These are phyloP conservation scores for Myathropa florea DNA, from an alignment of 2,888 invertebrate genomes.

Conservation along the genomic window DNA sequence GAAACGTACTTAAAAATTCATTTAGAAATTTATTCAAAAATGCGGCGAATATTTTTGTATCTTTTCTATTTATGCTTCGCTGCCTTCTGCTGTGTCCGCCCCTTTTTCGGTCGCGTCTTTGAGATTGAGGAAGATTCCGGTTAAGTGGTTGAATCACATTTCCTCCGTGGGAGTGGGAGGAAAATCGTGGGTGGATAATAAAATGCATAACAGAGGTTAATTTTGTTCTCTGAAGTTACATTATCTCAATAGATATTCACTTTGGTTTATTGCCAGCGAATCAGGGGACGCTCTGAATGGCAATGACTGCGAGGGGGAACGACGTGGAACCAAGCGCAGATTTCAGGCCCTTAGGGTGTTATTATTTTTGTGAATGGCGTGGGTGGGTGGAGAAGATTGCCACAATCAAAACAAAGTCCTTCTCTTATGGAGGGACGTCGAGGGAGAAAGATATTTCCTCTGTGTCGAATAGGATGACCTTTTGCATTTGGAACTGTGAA, in stretches of 20 bases:
- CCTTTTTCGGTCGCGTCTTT: not conserved
- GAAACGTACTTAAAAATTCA: constrained; percentile 45
- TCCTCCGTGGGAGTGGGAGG: not conserved
- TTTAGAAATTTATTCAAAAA: constrained; percentile 29
- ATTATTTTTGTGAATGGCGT: not conserved
- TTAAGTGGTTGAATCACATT: not conserved
- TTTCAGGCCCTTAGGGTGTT: not conserved
- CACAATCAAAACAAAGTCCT: not conserved
- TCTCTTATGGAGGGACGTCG: not conserved
- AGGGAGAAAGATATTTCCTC: not conserved
- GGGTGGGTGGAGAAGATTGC: not conserved
- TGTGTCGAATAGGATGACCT: no score
- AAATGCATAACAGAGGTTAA: not conserved
- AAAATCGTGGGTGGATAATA: not conserved
- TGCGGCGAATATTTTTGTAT: constrained; percentile 18
- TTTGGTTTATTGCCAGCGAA: constrained; percentile 1
- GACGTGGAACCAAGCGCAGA: not conserved
- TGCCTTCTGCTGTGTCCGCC: not conserved
- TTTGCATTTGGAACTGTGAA: no score
- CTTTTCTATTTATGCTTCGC: not conserved
- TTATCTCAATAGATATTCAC: not conserved
- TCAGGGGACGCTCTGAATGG: not conserved
- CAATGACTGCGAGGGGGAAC: not conserved
- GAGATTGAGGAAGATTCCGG: constrained; percentile 27
- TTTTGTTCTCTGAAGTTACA: not conserved